Percentiles rank a stretch among this genome's conserved stretches.
phyloP scores from a whole-genome alignment of 2,888 invertebrate genomes.

The Corbicula japonica region DNA sequence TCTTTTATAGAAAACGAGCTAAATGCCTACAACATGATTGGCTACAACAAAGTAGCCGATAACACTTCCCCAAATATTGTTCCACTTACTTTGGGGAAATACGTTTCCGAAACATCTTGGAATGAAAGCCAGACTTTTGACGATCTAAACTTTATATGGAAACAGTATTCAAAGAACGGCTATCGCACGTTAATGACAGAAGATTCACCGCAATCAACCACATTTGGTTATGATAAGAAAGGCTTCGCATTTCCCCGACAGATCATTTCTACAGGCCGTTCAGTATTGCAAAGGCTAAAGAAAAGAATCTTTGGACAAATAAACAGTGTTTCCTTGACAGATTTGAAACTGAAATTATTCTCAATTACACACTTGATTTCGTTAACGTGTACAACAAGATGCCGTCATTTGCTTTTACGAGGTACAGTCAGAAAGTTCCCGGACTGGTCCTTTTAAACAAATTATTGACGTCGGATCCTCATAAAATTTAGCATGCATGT shows the following conservation, averaged over 20 bases:
- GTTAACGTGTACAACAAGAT: conserved; percentile 88
- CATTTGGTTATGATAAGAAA: conserved; percentile 92
- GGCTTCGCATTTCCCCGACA: conserved; percentile 93
- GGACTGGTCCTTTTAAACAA: too few species aligned
- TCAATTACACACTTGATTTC: conserved; percentile 89
- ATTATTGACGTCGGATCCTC: too few species aligned
- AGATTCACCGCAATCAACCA: conserved; percentile 92
- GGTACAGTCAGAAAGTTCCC: too few species aligned
- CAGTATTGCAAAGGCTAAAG: conserved; percentile 88
- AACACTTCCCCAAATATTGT: too few species aligned
- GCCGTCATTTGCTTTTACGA: conserved; percentile 93
- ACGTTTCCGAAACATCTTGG: too few species aligned
- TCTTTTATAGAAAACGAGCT: too few species aligned
- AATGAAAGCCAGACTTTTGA: too few species aligned
- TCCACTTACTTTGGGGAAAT: too few species aligned
- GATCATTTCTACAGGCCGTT: conserved; percentile 94
- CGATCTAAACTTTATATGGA: conserved; percentile 93
- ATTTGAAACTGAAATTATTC: conserved; percentile 89
- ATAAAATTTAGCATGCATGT: too few species aligned
- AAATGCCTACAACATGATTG: too few species aligned
- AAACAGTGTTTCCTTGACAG: conserved; percentile 90
- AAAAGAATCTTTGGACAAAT: conserved; percentile 74
- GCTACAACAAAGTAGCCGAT: too few species aligned
- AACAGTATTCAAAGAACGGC: conserved; percentile 91
- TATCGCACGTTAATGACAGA: conserved; percentile 94